Conservation (phyloP, 2,888 invertebrate genomes). For the Terebella lapidaria region DNA sequence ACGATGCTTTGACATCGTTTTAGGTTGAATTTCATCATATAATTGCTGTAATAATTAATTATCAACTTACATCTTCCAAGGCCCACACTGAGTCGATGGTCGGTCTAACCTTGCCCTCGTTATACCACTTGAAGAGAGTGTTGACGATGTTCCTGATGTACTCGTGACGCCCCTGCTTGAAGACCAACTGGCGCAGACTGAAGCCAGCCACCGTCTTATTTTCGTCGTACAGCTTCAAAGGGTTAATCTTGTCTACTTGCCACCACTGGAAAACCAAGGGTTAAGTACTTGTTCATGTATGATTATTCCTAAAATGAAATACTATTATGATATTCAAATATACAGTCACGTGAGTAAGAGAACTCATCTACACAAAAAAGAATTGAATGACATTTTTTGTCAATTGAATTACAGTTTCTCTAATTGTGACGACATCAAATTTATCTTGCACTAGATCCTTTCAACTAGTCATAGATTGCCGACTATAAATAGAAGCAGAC, state of each 20-base stretch:
- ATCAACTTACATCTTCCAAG: slow-evolving; percentile 70
- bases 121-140: slow-evolving; percentile 71
- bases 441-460: too few species aligned
- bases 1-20: too few species aligned
- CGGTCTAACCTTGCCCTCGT: slow-evolving; percentile 74
- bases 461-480: too few species aligned
- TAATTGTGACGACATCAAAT: too few species aligned
- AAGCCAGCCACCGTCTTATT: slow-evolving; percentile 79
- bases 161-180: slow-evolving; percentile 55
- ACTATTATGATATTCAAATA: background rate
- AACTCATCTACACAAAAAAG: slow-evolving; percentile 10
- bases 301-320: slow-evolving; percentile 39
- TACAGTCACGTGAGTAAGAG: too few species aligned
- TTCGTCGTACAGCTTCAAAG: slow-evolving; percentile 81
- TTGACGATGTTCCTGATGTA: slow-evolving; percentile 69
- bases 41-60: too few species aligned
- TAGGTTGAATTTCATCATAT: too few species aligned
- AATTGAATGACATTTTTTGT: too few species aligned
- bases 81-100: slow-evolving; percentile 81
- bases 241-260: slow-evolving; percentile 87
- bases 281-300: background rate
- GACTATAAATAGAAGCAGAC: too few species aligned
- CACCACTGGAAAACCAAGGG: slow-evolving; percentile 66
- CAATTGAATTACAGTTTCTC: too few species aligned
- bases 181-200: slow-evolving; percentile 77